Evolutionary conservation across 2,888 invertebrate genomes (phyloP).

Genomic region (Ectemnius continuus): DNA sequence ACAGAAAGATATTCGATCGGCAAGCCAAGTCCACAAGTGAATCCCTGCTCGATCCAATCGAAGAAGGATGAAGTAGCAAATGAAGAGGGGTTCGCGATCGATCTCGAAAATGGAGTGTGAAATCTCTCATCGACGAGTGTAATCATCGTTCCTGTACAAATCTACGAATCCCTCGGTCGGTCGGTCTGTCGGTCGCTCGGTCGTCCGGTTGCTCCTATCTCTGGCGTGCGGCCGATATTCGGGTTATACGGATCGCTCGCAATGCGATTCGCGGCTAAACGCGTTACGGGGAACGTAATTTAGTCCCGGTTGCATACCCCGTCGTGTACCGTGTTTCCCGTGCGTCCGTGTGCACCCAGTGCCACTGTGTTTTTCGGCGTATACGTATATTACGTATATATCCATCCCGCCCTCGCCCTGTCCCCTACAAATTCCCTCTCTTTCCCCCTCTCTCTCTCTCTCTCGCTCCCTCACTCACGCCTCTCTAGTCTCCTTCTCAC

Average conservation of each 20-base stretch:
- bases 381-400: slow-evolving; percentile 31
- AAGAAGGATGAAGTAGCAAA: background rate
- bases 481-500: slow-evolving; percentile 3
- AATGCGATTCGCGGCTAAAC: slow-evolving; percentile 76
- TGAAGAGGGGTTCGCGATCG: slow-evolving; percentile 27
- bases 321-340: slow-evolving; percentile 52
- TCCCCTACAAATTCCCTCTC: slow-evolving; percentile 19
- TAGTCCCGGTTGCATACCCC: slow-evolving; percentile 68
- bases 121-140: slow-evolving; percentile 51
- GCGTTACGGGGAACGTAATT: slow-evolving; percentile 76
- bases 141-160: slow-evolving; percentile 54
- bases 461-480: slow-evolving; percentile 24
- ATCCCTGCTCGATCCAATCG: no score
- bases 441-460: slow-evolving; percentile 26
- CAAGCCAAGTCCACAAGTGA: no score
- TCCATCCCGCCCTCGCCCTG: slow-evolving; percentile 26
- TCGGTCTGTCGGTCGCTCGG: slow-evolving; percentile 45
- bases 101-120: slow-evolving; percentile 40
- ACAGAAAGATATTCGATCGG: no score
- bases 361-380: slow-evolving; percentile 46
- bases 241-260: slow-evolving; percentile 75
- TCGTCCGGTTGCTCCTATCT: slow-evolving; percentile 53
- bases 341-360: slow-evolving; percentile 47
- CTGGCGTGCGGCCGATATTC: slow-evolving; percentile 69
- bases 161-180: slow-evolving; percentile 43